These are phyloP conservation scores for Apeltes quadracus DNA, from an alignment of 2,113 vertebrate species.

Conservation along the genomic window DNA sequence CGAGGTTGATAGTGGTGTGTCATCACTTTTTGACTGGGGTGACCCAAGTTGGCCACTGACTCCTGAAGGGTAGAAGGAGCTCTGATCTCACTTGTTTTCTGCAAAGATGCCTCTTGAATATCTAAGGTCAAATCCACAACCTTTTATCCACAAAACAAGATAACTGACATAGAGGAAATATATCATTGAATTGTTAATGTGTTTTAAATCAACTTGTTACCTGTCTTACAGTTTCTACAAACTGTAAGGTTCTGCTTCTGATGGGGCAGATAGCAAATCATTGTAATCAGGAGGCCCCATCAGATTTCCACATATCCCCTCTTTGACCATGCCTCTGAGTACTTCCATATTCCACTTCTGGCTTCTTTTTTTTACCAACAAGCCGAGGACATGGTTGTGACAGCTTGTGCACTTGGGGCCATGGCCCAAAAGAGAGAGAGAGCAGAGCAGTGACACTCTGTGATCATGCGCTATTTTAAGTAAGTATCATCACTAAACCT, in stretches of 20 bases:
- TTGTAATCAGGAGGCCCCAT: neutral
- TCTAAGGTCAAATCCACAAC: neutral
- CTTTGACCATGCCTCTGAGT: neutral
- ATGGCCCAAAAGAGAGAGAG: too few species aligned
- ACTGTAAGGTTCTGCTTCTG: neutral
- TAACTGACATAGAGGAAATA: neutral
- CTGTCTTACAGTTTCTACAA: neutral
- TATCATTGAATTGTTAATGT: neutral
- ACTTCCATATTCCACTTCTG: too few species aligned
- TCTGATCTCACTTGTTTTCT: neutral
- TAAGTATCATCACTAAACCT: too few species aligned
- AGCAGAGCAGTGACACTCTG: too few species aligned
- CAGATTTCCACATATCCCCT: neutral
- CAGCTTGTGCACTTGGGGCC: too few species aligned
- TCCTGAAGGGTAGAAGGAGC: too few species aligned
- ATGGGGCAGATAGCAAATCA: neutral
- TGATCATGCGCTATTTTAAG: too few species aligned
- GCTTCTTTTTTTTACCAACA: too few species aligned
- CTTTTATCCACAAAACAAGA: neutral
- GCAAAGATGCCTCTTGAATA: neutral
- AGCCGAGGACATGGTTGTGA: too few species aligned
- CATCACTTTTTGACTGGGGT: neutral
- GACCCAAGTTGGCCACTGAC: neutral
- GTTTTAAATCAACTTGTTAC: neutral
- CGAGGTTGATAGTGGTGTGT: neutral